These are phyloP conservation scores for Pseudorectes ferrugineus DNA, from an alignment of 2,113 vertebrate species.

Conservation along the genomic window DNA sequence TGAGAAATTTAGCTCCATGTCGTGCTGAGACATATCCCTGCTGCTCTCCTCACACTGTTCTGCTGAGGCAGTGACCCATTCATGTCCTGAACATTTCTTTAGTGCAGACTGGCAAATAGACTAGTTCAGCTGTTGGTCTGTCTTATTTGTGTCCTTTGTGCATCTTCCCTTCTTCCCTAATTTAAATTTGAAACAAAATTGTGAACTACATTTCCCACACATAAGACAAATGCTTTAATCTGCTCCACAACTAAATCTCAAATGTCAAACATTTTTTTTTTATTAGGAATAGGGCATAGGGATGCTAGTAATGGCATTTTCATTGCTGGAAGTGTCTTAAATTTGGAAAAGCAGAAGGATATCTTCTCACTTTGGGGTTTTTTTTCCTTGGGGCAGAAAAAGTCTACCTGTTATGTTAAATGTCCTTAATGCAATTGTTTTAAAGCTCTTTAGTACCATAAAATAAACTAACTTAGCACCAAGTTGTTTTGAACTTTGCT, in stretches of 20 bases:
- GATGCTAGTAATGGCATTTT: slow-evolving; percentile 4
- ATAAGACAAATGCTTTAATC: not conserved
- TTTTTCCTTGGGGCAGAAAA: not conserved
- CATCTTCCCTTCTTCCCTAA: not conserved
- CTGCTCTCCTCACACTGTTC: rapidly evolving
- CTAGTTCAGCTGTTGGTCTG: not conserved
- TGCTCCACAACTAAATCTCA: not conserved
- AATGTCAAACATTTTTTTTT: not conserved
- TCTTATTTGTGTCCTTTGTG: not conserved
- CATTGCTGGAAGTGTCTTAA: not conserved
- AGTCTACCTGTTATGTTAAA: not conserved
- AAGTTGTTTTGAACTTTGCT: not conserved
- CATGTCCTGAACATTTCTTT: not conserved
- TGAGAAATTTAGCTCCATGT: not conserved
- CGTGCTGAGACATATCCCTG: not conserved
- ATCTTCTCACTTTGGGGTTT: not conserved
- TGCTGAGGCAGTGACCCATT: not conserved
- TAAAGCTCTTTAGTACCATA: not conserved
- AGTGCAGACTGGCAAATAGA: not conserved
- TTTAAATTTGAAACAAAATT: not conserved
- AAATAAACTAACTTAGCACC: not conserved
- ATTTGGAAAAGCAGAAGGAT: not conserved
- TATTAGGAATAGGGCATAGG: not conserved
- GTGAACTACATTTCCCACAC: not conserved
- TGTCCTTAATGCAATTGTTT: not conserved